Conservation (phyloP, 1,140 invertebrate genomes). For the Diabrotica undecimpunctata region DNA sequence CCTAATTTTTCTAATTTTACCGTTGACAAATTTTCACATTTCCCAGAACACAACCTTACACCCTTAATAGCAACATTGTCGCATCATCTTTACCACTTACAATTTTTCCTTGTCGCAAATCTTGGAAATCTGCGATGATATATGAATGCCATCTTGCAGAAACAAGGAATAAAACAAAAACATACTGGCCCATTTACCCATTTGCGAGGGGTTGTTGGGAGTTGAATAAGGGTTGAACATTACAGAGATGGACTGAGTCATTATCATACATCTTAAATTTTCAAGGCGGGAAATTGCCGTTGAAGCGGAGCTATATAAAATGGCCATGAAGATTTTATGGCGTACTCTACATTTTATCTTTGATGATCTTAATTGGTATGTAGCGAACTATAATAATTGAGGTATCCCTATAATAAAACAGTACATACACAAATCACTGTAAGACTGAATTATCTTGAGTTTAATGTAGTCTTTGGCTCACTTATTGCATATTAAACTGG, state of each 20-base stretch:
- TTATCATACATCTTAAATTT: neutral
- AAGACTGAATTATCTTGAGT: too few relatives aligned
- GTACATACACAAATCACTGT: too few relatives aligned
- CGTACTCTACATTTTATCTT: too few relatives aligned
- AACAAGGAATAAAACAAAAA: neutral
- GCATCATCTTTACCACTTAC: neutral
- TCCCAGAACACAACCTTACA: neutral
- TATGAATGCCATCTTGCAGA: neutral
- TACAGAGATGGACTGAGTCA: constrained; percentile 2
- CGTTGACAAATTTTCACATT: neutral
- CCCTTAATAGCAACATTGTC: neutral
- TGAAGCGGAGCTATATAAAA: too few relatives aligned
- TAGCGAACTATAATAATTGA: too few relatives aligned
- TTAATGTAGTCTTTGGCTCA: too few relatives aligned
- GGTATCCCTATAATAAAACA: too few relatives aligned
- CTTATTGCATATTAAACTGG: too few relatives aligned
- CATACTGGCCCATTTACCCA: constrained; percentile 1
- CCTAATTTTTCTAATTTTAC: neutral
- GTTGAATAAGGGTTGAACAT: neutral
- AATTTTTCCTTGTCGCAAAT: neutral
- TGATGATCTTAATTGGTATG: too few relatives aligned
- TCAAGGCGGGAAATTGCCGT: too few relatives aligned
- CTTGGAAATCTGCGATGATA: neutral
- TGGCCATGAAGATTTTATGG: too few relatives aligned
- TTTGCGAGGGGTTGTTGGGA: neutral